Evolutionary conservation across 2,888 invertebrate species (phyloP), one percentile per base, ranked within the genome.

Genomic region (Pterobdella sp.): DNA sequence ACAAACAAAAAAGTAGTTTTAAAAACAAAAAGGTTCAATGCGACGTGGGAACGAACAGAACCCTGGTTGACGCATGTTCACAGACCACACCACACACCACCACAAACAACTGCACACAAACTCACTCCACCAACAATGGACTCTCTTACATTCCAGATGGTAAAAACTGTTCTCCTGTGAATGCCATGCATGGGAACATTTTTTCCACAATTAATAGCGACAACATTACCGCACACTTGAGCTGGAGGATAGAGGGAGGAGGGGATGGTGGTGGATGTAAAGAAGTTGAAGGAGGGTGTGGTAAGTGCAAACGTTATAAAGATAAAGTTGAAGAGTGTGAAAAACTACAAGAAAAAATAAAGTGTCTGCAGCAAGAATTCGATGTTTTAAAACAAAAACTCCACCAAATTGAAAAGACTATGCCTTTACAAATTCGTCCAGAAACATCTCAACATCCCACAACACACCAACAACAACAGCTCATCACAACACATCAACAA

Each of bases 1-100:
- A n/a, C n/a, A n/a, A n/a, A n/a, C n/a, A n/a, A n/a, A n/a, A n/a
- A n/a, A n/a, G n/a, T n/a, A n/a, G n/a, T n/a, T n/a, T n/a, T n/a
- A n/a, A n/a, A n/a, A 42, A 14, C n/a, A 56, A 56, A 26, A 26
- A 26, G 4, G n/a, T 56, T 18, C 60, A 56, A 56, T 56, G 60
- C n/a, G 60, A 56, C 60, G 26, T 56, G 3, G 60, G 60, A 3
- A 22, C 26, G 7, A 56, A 56, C 60, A 56, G 26, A 56, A 56
- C 60, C n/a, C n/a, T 56, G 60, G n/a, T 26, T 22, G 60, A 56
- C n/a, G 60, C n/a, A n/a, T 56, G 60, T 26, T 22, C n/a, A n/a
- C 60, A 56, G n/a, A 56, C 60, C n/a, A n/a, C n/a, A n/a, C n/a
- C n/a, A n/a, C n/a, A n/a, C n/a, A n/a, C n/a, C n/a, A n/a, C n/a